Percentiles rank a stretch among this genome's conserved stretches.
Conservation (phyloP, 2,113 vertebrate species). For the Sminthopsis crassicaudata region DNA sequence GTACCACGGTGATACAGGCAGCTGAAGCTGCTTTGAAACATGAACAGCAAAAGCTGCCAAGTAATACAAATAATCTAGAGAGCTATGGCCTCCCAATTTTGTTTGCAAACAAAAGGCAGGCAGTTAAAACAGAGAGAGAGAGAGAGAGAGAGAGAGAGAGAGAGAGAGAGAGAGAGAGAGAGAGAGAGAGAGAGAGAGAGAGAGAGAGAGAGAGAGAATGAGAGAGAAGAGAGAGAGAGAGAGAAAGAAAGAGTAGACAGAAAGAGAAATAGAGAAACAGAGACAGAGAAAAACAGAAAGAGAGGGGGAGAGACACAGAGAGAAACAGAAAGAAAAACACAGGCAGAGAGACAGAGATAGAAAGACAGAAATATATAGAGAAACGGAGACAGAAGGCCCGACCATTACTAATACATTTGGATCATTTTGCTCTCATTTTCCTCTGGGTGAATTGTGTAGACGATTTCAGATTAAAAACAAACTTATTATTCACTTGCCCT, state of each 20-base stretch:
- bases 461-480: background rate
- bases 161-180: background rate
- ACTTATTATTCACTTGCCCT: background rate
- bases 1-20: background rate
- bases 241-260: background rate
- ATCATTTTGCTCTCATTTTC: background rate
- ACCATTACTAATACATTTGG: background rate
- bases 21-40: background rate
- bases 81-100: background rate
- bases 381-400: background rate
- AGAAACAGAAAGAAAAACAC: background rate
- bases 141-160: background rate
- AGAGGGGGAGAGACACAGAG: background rate
- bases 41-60: background rate
- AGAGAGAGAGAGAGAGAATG: background rate
- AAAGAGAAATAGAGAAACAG: background rate
- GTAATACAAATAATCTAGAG: conserved; percentile 2
- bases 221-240: background rate
- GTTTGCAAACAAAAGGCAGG: conserved; percentile 22
- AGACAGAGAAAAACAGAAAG: conserved; percentile 16
- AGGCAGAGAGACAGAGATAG: background rate
- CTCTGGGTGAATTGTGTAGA: conserved; percentile 25
- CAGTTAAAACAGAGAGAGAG: background rate
- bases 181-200: no score
- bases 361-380: no score